phyloP scores from a whole-genome alignment of 2,888 invertebrate species.

The Dryomyza anilis region DNA sequence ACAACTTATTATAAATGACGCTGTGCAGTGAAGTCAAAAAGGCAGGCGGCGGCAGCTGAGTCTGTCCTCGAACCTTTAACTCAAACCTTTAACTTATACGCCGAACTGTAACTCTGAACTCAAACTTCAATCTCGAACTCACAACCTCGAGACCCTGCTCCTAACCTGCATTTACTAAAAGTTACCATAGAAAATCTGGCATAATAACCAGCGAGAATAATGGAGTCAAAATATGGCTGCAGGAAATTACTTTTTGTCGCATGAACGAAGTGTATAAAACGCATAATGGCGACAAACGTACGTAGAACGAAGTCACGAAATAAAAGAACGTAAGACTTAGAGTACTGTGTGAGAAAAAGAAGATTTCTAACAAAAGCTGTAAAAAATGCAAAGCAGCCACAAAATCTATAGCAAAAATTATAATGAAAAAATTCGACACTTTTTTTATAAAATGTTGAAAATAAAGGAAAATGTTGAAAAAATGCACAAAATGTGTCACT shows the following conservation, averaged over 20 bases:
- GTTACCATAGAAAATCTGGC: background rate
- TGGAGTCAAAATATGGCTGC: slow-evolving; percentile 42
- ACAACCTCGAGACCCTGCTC: background rate
- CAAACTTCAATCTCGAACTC: background rate
- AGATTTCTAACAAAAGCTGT: background rate
- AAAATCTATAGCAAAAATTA: background rate
- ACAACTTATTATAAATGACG: slow-evolving; percentile 20
- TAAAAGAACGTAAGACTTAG: background rate
- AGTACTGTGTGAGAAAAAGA: background rate
- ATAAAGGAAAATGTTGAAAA: background rate
- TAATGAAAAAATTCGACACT: background rate
- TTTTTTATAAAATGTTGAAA: too few species aligned
- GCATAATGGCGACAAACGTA: background rate
- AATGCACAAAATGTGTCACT: background rate
- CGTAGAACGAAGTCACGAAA: background rate
- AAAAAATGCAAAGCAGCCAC: background rate
- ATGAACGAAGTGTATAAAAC: slow-evolving; percentile 32
- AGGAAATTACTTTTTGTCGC: slow-evolving; percentile 46
- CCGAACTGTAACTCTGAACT: background rate
- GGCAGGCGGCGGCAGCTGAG: background rate
- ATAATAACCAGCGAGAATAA: slow-evolving; percentile 37
- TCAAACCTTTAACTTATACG: too few species aligned
- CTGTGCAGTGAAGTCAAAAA: background rate
- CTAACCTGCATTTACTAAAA: background rate
- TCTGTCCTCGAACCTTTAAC: too few species aligned